Base-by-base conservation (phyloP, 2,888 invertebrate species). In the Drosophila paranaensis region DNA sequence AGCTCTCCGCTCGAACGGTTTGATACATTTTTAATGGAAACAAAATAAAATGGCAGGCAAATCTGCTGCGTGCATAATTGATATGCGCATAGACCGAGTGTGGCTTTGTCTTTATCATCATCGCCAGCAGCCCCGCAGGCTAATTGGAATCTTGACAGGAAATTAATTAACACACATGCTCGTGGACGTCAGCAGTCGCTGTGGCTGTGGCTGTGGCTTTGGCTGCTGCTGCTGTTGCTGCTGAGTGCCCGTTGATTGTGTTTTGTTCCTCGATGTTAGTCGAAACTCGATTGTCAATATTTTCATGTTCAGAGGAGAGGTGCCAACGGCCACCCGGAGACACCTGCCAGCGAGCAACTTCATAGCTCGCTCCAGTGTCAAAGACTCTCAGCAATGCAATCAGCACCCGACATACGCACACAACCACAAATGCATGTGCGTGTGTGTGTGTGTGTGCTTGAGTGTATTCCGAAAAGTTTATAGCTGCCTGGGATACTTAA, bases 61-160 rank as follows among this genome's bases (percentile, higher is more conserved):
- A 75, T 65, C 77, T 74, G 71, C 74, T 78, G 70, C 55, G 50
- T 77, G 67, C 81, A 88, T 88, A 86, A 79, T 77, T 77, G 88
- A 88, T 71, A 69, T 54, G 30, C 37, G 35, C 48, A 54, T 63
- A 30, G 50, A 20, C 35, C 46, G 65, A 30, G 45, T 54, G 48
- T 51, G 43, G 50, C 50, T 54, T 53, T 57, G 54, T 45, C 57
- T 63, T 37, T 11, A 35, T 14, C 45, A 54, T 33, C 37, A 10
- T 16, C 45, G 42, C 43, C 50, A 51, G 6, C 46, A 35, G 8
- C 54, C 25, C 25, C 55, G 13, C 16, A 43, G 39, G 43, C 54
- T 53, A 57, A 48, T 25, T 61, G 55, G 42, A 56, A 58, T 58
- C 55, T 64, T 54, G 64, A 50, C 66, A 30, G 40, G 54, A 74